Base-by-base conservation (phyloP, 2,888 invertebrate species). In the Polydrusus cervinus region DNA sequence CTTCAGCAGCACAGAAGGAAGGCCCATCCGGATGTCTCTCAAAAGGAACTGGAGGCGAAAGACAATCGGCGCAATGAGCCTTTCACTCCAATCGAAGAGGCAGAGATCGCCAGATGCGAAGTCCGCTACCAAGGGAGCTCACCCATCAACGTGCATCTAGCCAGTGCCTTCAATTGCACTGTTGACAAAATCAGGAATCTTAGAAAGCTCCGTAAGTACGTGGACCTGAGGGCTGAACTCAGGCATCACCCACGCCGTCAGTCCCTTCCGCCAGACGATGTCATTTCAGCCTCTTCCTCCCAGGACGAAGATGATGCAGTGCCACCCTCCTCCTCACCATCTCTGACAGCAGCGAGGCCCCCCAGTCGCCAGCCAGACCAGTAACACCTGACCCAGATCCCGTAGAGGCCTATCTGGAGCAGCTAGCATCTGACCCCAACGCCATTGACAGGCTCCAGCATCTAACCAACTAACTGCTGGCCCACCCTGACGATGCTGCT, bases 1-100 rank as follows among this genome's bases (percentile, higher is more conserved):
- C n/a, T 62, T 16, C 62, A 62, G 40, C 62, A 62, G 40, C 62
- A 62, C 16, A 7, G 40, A 14, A 34, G 62, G 40, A 62, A 62
- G 16, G 40, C 62, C 14, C 62, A 62, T 43, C 40, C 38, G 16
- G 40, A 6, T 16, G 62, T 11, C 3, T 62, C 38, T 14, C 25
- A 60, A 14, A 9, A n/a, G 34, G 34, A 62, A 14, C 18, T 34
- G 11, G 62, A 62, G 30, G n/a, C 2, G 10, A 5, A 6, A 9
- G 62, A 62, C 40, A 7, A 62, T 9, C 62, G 62, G 13, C n/a
- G 40, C 5, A 14, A 38, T 11, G 40, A 62, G 20, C 62, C 62
- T 9, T 62, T 62, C 40, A 16, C 9, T 13, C 43, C 7, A 13
- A 3, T 11, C 9, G 11, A 43, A 11, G 13, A 10, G 11, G 9